A percentile compares a stretch with the other conserved stretches of the same genome.
These are phyloP conservation scores for Nesoenas mayeri DNA, from an alignment of 2,113 vertebrate species.

Conservation along the genomic window DNA sequence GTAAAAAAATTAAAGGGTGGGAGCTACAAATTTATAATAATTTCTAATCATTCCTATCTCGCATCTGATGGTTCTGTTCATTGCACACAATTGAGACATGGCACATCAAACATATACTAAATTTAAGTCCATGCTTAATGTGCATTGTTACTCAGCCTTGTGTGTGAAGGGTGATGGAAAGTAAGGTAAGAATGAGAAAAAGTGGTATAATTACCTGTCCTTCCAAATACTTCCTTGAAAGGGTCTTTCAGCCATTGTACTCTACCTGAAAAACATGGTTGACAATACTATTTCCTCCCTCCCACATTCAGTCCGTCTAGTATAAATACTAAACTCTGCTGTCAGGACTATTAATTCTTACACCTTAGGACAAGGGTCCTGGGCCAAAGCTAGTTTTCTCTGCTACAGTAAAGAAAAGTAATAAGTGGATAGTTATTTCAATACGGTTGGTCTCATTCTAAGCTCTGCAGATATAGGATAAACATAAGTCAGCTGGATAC, in stretches of 20 bases:
- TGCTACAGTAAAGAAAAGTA: not conserved
- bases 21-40: not conserved
- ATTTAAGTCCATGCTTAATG: not conserved
- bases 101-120: not conserved
- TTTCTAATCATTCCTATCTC: not conserved
- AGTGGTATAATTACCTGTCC: not conserved
- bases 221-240: not conserved
- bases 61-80: not conserved
- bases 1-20: not conserved
- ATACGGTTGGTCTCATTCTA: fast-evolving
- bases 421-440: not conserved
- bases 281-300: not conserved
- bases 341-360: not conserved
- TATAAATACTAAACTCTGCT: not conserved
- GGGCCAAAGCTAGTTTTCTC: not conserved
- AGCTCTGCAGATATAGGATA: not conserved
- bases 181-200: not conserved
- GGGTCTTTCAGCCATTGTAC: not conserved
- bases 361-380: not conserved
- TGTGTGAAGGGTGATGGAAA: not conserved
- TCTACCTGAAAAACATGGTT: not conserved
- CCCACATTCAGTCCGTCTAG: not conserved
- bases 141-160: not conserved
- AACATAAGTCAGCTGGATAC: not conserved
- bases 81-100: not conserved